Evolutionary conservation across 64 coral and sea anemone species (phyloP).

Genomic region (Porites lutea): DNA sequence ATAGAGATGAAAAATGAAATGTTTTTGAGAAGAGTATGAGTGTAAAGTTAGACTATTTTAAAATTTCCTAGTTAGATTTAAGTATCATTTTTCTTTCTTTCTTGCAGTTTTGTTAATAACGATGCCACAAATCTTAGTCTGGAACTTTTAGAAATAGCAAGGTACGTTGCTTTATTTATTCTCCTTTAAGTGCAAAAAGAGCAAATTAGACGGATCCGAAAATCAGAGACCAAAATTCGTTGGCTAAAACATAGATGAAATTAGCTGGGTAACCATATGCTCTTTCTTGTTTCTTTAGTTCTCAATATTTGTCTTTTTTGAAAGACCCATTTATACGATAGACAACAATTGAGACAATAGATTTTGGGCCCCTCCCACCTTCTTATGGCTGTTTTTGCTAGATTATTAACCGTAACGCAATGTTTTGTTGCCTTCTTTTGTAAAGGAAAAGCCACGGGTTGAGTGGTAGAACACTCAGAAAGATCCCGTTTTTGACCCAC

Average conservation of each 20-base stretch:
- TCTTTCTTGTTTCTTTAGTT: no score
- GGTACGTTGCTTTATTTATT: constrained; percentile 48
- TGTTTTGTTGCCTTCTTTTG: background rate
- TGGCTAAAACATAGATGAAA: no score
- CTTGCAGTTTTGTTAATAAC: constrained; percentile 88
- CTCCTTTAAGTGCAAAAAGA: no score
- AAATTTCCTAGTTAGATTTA: background rate
- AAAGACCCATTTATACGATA: no score
- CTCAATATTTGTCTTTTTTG: no score
- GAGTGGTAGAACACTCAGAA: constrained; percentile 95
- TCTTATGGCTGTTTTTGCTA: background rate
- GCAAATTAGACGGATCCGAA: background rate
- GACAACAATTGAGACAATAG: no score
- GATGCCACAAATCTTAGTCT: constrained; percentile 90
- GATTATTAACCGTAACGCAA: background rate
- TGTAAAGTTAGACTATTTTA: background rate
- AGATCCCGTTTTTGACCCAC: constrained; percentile 95
- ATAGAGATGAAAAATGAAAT: no score
- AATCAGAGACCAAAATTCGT: no score
- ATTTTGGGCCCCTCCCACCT: no score
- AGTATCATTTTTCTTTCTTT: background rate
- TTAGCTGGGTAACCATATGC: no score
- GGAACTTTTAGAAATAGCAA: constrained; percentile 84
- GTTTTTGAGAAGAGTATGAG: no score
- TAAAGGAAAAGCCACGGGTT: constrained; percentile 92